phyloP scores from a whole-genome alignment of 2,797 vertebrate genomes.

The Pogoniulus pusillus region DNA sequence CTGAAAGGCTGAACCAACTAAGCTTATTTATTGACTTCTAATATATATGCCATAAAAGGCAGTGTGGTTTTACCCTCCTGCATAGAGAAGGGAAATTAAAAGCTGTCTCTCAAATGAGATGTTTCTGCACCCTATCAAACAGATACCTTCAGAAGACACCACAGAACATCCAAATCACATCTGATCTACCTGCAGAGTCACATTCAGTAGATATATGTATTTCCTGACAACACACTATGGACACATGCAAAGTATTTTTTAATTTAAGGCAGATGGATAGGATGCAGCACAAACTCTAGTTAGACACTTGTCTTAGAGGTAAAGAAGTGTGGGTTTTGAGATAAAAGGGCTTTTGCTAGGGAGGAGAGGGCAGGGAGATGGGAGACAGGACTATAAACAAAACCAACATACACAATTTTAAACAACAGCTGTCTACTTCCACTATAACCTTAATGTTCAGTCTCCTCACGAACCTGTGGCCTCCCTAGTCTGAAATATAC shows the following conservation, averaged over 20 bases:
- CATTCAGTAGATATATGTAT: background rate
- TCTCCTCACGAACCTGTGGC: background rate
- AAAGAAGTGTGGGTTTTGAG: background rate
- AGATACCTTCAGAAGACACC: background rate
- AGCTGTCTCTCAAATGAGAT: background rate
- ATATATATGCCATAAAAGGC: background rate
- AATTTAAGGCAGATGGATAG: background rate
- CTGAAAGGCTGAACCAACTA: background rate
- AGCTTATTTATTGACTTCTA: background rate
- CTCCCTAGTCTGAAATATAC: background rate
- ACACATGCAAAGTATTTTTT: background rate
- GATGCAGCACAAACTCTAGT: background rate
- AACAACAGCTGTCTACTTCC: background rate
- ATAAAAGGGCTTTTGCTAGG: background rate
- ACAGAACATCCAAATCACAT: background rate
- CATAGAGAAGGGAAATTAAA: background rate
- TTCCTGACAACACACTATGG: background rate
- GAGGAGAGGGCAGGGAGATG: too few relatives aligned
- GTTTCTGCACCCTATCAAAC: background rate
- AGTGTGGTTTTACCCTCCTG: background rate
- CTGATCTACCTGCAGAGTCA: background rate
- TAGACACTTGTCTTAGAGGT: background rate
- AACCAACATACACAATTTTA: accelerated
- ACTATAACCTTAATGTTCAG: background rate
- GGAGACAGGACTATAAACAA: background rate